phyloP scores from a whole-genome alignment of 92 coral and sea anemone genomes.

The Umimayanthus chanpuru region DNA sequence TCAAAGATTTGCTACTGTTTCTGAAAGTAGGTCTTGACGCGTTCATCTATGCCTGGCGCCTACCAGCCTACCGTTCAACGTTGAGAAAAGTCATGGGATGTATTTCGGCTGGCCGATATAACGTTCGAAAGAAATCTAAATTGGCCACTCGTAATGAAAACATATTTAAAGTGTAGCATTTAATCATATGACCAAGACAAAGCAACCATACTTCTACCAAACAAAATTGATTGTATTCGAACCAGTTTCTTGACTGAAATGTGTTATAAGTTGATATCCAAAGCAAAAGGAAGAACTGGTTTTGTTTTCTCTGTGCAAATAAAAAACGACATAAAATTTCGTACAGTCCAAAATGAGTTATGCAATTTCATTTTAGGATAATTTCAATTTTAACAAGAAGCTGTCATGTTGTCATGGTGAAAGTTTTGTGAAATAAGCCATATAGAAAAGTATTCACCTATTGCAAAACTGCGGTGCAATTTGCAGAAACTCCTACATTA shows the following conservation, averaged over 20 bases:
- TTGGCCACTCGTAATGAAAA: conserved; percentile 5
- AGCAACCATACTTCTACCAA: no score
- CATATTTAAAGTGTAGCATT: not conserved
- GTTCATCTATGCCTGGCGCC: conserved; percentile 87
- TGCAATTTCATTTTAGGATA: not conserved
- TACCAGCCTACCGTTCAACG: conserved; percentile 70
- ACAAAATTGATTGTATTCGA: not conserved
- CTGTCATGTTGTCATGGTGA: not conserved
- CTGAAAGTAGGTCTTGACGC: conserved; percentile 85
- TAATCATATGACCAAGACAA: no score
- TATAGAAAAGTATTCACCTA: not conserved
- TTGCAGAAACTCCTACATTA: not conserved
- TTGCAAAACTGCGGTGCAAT: not conserved
- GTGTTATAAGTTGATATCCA: not conserved
- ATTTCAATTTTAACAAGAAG: not conserved
- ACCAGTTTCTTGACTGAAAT: not conserved
- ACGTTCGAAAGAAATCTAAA: not conserved
- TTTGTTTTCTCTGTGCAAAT: not conserved
- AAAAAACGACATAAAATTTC: not conserved
- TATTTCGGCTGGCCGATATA: no score
- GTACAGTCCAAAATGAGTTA: not conserved
- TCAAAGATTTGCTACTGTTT: conserved; percentile 75
- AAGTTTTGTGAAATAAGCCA: not conserved
- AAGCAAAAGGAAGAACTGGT: not conserved
- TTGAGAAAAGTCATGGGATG: conserved; percentile 43